Percentiles rank a stretch among this genome's conserved stretches.
These are phyloP conservation scores for Drosophila basisetae DNA, from an alignment of 2,888 invertebrate genomes.

Conservation along the genomic window DNA sequence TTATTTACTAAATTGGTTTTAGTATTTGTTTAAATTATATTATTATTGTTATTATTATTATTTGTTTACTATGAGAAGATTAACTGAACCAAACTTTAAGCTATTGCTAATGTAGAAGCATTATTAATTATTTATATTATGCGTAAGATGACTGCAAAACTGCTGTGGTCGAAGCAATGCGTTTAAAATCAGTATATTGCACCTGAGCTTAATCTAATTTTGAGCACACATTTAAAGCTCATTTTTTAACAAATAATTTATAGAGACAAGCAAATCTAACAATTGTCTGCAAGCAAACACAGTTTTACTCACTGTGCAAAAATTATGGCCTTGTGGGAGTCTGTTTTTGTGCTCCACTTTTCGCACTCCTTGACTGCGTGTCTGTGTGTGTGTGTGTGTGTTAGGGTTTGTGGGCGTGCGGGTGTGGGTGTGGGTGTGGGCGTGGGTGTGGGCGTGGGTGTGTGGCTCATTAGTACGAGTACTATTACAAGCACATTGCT, in stretches of 20 bases:
- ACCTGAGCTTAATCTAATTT: background rate
- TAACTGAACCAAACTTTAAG: background rate
- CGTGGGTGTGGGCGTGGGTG: constrained; percentile 26
- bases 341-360: constrained; percentile 58
- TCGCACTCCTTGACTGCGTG: constrained; percentile 43
- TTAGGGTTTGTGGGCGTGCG: constrained; percentile 13
- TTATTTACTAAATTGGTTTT: background rate
- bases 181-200: background rate
- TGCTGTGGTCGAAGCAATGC: background rate
- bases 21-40: background rate
- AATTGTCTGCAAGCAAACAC: background rate
- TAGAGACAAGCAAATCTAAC: background rate
- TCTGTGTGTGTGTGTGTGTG: constrained; percentile 11
- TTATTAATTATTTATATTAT: background rate
- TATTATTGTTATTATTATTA: background rate
- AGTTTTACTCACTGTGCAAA: constrained; percentile 32
- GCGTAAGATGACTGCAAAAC: background rate
- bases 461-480: constrained; percentile 69
- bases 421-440: constrained; percentile 15
- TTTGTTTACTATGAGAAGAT: background rate
- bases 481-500: constrained; percentile 69
- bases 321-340: constrained; percentile 44
- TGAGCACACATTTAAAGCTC: background rate
- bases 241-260: background rate
- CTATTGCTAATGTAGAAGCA: background rate